Percentiles rank a stretch among this genome's conserved stretches.
phyloP scores from a whole-genome alignment of 2,113 vertebrate genomes.

The Amia ocellicauda region DNA sequence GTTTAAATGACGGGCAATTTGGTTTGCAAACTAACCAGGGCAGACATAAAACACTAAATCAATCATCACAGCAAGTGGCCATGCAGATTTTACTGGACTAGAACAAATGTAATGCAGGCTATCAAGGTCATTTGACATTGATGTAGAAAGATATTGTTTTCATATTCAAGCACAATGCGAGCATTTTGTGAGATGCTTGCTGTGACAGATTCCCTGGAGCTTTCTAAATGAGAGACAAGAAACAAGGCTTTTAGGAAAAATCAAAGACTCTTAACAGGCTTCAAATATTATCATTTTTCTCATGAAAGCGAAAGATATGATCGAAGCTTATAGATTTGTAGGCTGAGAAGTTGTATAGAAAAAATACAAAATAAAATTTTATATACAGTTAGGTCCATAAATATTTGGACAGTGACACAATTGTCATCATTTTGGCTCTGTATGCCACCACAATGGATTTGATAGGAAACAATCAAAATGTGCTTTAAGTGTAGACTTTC shows the following conservation, averaged over 20 bases:
- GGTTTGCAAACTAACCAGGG: conserved; percentile 55
- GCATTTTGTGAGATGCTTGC: conserved; percentile 44
- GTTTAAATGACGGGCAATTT: conserved; percentile 80
- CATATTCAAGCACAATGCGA: conserved; percentile 36
- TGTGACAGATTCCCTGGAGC: conserved; percentile 31
- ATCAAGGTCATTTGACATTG: conserved; percentile 51
- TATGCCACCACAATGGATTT: no score
- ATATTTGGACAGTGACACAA: no score
- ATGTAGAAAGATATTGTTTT: conserved; percentile 46
- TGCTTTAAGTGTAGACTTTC: no score
- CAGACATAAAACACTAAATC: conserved; percentile 58
- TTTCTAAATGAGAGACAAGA: conserved; percentile 15
- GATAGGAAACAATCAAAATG: no score
- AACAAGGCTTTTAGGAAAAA: neutral
- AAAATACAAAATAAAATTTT: neutral
- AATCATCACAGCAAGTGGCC: conserved; percentile 70
- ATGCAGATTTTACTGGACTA: conserved; percentile 64
- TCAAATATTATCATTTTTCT: neutral
- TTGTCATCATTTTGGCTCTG: no score
- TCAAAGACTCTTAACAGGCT: conserved; percentile 1
- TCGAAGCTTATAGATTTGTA: neutral
- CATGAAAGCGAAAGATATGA: neutral
- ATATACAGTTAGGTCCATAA: no score
- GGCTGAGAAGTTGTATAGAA: neutral
- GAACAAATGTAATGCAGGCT: conserved; percentile 46